Evolutionary conservation across 2,113 vertebrate species (phyloP), one percentile per base, ranked within the genome.

Genomic region (Ophthalmolycus amberensis): DNA sequence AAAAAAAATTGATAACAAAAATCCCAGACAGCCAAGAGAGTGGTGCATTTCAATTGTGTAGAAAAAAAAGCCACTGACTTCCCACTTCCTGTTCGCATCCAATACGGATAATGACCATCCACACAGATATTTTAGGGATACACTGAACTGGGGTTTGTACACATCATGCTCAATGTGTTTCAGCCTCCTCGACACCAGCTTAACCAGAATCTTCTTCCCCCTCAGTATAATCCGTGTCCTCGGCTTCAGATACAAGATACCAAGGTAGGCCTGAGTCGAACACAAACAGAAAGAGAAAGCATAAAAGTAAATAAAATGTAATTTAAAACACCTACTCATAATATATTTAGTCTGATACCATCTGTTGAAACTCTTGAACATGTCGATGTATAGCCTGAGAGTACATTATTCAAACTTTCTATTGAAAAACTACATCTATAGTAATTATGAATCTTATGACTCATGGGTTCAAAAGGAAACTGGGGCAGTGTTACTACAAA

Each of bases 241-340:
- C 15, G 96, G 96, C 88, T 96, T 96, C 91, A 97, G 94, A 78
- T 97, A 96, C 34, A 97, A 90, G 89, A 96, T 94, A 79, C 95
- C 93, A 87, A 96, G 95, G 88, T 95, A 96, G 27, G 94, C 95
- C 96, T 97, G 92, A 56, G 32, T 75, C 14, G 3, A 16, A 79
- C 29, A 70, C 15, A 65, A 40, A 84, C 22, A 62, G 20, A 84
- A 48, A 87, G n/a, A 77, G 22, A 50, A 6, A 76, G 25, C 3
- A 3, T 2, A 40, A 82, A 5, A 34, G 32, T 15, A 0, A 2
- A 50, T 5, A 71, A 9, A 14, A 4, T 27, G 34, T 9, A 71
- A 40, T 48, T 5, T 7, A 50, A 66, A 56, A 48, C 4, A 0
- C 1, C 15, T 22, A 46, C 16, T 73, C 5, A 1, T 56, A 11